Base-by-base conservation (phyloP, 1,140 invertebrate species). In the Saxidomus purpurata region DNA sequence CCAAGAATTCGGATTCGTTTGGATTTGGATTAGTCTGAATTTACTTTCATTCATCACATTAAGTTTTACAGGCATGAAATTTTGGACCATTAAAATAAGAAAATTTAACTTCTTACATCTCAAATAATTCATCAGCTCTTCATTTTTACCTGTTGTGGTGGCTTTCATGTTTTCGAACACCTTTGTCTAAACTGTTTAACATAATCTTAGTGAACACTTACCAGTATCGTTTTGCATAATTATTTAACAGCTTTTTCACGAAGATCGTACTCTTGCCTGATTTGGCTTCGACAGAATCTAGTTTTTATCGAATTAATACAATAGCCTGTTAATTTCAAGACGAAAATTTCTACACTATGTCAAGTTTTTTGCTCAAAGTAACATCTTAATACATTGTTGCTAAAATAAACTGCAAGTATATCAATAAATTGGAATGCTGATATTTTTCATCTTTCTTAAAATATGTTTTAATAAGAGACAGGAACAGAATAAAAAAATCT, bases 271-370 rank as follows among this genome's bases (percentile, higher is more conserved):
- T 93, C 93, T 94, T 92, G 94, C 90, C 92, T 52, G 67, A 91
- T 91, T 91, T 92, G 92, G 92, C 91, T 91, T 91, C 92, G 88
- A 92, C 89, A 90, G 93, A 94, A 94, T 94, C 93, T 94, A 94
- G 91, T 94, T 90, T 90, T 91, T 94, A 94, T 94, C 92, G 90
- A 91, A 92, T 92, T 94, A 94, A 94, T 93, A 92, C 94, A 94
- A 94, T 92, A 93, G 79, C 94, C 94, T 93, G 94, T 93, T 94
- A 93, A 92, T 93, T 83, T 69, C 87, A 89, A 71, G 43, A 22
- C 31, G 17, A 59, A 43, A 59, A 77, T 79, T 55, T 55, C 49
- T 79, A 79, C 6, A 79, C 63, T 17, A 34, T 52, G 31, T 55
- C 17, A 43, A 0, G 17, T 15, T 47, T 76, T 36, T 67, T 67